Percentiles rank a stretch among this genome's conserved stretches.
Conservation (phyloP, 2,113 vertebrate species). For the Fregetta grallaria region DNA sequence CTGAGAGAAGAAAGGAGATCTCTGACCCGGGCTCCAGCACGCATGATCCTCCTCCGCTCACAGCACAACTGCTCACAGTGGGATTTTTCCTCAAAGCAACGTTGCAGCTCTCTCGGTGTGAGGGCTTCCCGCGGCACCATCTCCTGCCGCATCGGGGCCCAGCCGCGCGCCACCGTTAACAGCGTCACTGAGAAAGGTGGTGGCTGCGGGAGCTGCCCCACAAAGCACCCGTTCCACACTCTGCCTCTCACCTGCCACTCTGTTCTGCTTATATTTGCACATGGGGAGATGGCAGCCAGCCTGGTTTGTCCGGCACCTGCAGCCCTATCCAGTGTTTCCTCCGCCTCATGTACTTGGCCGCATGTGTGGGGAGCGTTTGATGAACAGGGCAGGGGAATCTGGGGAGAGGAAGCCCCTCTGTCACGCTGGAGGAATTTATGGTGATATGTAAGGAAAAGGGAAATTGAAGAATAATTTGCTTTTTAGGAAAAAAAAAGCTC, state of each 20-base stretch:
- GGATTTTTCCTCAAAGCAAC: background rate
- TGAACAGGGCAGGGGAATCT: background rate
- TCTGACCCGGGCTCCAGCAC: background rate
- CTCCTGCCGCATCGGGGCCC: background rate
- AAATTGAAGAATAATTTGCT: background rate
- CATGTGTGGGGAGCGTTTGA: rapidly evolving
- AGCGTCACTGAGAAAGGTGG: rapidly evolving
- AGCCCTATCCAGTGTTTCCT: background rate
- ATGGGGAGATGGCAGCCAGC: background rate
- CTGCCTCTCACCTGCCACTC: background rate
- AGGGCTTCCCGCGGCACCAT: background rate
- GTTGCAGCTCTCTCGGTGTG: rapidly evolving
- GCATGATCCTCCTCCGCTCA: background rate
- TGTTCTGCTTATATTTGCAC: too few species aligned
- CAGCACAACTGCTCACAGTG: background rate
- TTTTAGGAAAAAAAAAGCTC: background rate
- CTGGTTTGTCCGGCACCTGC: rapidly evolving
- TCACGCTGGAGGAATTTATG: background rate
- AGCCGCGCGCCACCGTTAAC: rapidly evolving
- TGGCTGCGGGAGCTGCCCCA: background rate
- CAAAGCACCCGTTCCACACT: rapidly evolving
- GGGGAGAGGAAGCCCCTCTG: background rate
- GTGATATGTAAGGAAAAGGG: background rate
- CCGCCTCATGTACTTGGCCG: rapidly evolving
- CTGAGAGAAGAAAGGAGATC: background rate